Conservation (phyloP, 2,888 invertebrate genomes). For the Acleris emargana region DNA sequence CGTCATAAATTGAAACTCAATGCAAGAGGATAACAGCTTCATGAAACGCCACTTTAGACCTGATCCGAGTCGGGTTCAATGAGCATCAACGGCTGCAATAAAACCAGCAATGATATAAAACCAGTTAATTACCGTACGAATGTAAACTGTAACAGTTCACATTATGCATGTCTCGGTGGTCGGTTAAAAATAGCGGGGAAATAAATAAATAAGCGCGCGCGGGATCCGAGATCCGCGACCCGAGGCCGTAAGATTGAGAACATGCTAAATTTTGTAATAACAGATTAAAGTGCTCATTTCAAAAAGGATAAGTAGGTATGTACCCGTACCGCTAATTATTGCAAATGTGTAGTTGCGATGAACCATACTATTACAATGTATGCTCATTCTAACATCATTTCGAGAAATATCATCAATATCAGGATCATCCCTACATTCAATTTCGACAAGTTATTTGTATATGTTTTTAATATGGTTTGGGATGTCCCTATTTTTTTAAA, state of each 20-base stretch:
- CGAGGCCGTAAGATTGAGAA: constrained; percentile 36
- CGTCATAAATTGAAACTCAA: constrained; percentile 11
- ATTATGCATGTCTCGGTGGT: constrained; percentile 66
- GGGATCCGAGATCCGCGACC: constrained; percentile 36
- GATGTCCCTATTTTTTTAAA: too few relatives aligned
- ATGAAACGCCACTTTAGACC: constrained; percentile 13
- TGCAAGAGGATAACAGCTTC: constrained; percentile 18
- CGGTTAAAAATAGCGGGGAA: constrained; percentile 65
- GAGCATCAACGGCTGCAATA: constrained; percentile 60
- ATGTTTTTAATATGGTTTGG: too few relatives aligned
- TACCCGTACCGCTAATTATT: constrained; percentile 1
- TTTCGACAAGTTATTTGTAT: too few relatives aligned
- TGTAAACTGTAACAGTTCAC: constrained; percentile 69
- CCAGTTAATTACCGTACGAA: constrained; percentile 70
- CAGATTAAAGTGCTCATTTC: constrained; percentile 27
- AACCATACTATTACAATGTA: too few relatives aligned
- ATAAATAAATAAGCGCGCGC: constrained; percentile 51
- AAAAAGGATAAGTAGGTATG: constrained; percentile 24
- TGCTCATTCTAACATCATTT: too few relatives aligned
- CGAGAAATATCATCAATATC: too few relatives aligned
- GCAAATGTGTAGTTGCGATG: neutral
- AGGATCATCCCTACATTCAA: too few relatives aligned
- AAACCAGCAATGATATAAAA: constrained; percentile 72
- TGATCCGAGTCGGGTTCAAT: constrained; percentile 35
- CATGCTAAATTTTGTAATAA: constrained; percentile 28